A percentile compares a stretch with the other conserved stretches of the same genome.
phyloP scores from a whole-genome alignment of 2,113 vertebrate species.

The Camelus dromedarius region DNA sequence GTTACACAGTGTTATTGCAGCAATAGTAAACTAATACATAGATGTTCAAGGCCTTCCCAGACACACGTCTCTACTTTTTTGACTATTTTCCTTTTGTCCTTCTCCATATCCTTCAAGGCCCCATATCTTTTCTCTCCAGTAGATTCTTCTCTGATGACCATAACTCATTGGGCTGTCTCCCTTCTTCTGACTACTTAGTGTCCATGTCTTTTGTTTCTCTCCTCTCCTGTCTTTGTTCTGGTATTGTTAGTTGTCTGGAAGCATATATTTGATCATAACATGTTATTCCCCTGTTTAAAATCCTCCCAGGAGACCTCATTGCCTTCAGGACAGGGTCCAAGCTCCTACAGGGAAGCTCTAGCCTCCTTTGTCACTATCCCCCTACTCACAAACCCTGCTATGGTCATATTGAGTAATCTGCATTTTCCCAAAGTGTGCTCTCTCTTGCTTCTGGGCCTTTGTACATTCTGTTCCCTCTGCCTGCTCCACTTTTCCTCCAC shows the following conservation, averaged over 20 bases:
- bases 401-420: not conserved
- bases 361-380: not conserved
- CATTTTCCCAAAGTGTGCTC: not conserved
- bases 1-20: not conserved
- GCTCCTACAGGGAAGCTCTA: too few relatives aligned
- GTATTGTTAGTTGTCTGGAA: not conserved
- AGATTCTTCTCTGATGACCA: not conserved
- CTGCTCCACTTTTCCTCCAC: not conserved
- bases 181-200: not conserved
- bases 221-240: not conserved
- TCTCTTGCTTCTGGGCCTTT: not conserved
- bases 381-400: not conserved
- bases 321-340: not conserved
- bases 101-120: not conserved
- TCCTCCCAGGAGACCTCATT: not conserved
- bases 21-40: not conserved
- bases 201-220: not conserved
- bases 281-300: not conserved
- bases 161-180: not conserved
- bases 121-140: not conserved
- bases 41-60: not conserved
- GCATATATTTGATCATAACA: too few relatives aligned
- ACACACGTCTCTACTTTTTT: not conserved
- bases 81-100: not conserved
- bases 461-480: not conserved